Base-by-base conservation (phyloP, 2,888 invertebrate genomes). In the Parapristionchus giblindavisi region DNA sequence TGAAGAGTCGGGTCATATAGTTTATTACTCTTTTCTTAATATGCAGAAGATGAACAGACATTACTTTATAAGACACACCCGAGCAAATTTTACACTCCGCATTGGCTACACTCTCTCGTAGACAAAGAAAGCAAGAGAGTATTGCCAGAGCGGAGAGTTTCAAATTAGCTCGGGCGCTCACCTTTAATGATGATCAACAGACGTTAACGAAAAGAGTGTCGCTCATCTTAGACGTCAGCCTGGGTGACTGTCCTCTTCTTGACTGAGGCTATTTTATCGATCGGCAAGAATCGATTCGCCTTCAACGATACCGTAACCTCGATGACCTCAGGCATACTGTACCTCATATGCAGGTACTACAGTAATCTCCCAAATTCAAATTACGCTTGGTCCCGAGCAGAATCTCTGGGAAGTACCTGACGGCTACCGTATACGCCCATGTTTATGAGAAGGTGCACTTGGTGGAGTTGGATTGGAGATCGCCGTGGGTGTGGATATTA, bases 401-500 rank as follows among this genome's bases (percentile, higher is more conserved):
- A 75, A 78, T 78, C 71, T 82, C 80, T 66, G 82, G 79, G 40
- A 73, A 54, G 32, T 77, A 77, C 61, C 21, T 79, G 34, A 76
- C 79, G 3, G 72, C 80, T 17, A 48, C 61, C 6, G 36, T 83
- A 2, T 89, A 87, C 79, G 78, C 93, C 4, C 92, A 92, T 90
- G 91, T 94, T 58, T 92, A 93, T 88, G 91, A 92, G 2, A 91
- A 92, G 89, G 94, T 90, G 86, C 91, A 92, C 79, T 77, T 94
- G 27, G 89, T 92, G 24, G 92, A 92, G 56, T 89, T 94, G 34
- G 92, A 92, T 0, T 94, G 94, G 94, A 92, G 21, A 29, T 27
- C 27, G 43, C 88, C 91, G 83, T 93, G 93, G 83, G 93, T 61
- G 0, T 95, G 94, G 94, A 92, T 93, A 81, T 88, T 92, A 0